These are phyloP conservation scores for Zygothrica quintamaculata DNA, from an alignment of 2,888 invertebrate genomes.

Conservation along the genomic window DNA sequence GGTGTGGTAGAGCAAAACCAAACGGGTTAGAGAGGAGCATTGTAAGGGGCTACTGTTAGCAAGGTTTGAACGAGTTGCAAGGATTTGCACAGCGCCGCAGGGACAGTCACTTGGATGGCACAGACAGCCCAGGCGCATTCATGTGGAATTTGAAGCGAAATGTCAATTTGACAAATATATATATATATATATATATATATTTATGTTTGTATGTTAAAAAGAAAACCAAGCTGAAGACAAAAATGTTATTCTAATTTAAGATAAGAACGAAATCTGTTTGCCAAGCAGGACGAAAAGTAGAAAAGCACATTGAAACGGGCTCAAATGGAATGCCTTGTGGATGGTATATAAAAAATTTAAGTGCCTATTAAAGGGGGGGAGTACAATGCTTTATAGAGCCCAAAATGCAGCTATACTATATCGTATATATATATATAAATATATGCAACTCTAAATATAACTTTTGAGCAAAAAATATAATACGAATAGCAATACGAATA, in stretches of 20 bases:
- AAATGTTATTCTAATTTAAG: conserved; percentile 77
- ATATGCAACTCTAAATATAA: conserved; percentile 13
- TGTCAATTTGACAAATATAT: conserved; percentile 74
- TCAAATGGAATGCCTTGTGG: conserved; percentile 34
- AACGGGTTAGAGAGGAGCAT: conserved; percentile 9
- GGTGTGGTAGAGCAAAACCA: not conserved
- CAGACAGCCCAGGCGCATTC: conserved; percentile 72
- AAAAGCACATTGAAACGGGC: conserved; percentile 46
- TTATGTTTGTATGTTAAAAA: conserved; percentile 22
- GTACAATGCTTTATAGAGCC: conserved; percentile 6
- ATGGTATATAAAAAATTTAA: conserved; percentile 46
- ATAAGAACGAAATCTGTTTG: conserved; percentile 74
- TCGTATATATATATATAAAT: not conserved
- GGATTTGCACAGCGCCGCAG: conserved; percentile 75
- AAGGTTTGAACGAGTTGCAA: conserved; percentile 73
- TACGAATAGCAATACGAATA: too few relatives aligned
- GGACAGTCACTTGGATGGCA: conserved; percentile 61
- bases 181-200: conserved; percentile 22
- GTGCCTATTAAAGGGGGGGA: conserved; percentile 48
- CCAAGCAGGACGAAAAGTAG: conserved; percentile 37
- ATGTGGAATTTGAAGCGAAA: conserved; percentile 78
- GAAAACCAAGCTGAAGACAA: conserved; percentile 48
- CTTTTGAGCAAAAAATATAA: conserved; percentile 3
- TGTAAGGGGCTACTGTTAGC: conserved; percentile 44
- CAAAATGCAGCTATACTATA: conserved; percentile 9